These are phyloP conservation scores for Steatornis caripensis DNA, from an alignment of 2,113 vertebrate genomes.

Conservation along the genomic window DNA sequence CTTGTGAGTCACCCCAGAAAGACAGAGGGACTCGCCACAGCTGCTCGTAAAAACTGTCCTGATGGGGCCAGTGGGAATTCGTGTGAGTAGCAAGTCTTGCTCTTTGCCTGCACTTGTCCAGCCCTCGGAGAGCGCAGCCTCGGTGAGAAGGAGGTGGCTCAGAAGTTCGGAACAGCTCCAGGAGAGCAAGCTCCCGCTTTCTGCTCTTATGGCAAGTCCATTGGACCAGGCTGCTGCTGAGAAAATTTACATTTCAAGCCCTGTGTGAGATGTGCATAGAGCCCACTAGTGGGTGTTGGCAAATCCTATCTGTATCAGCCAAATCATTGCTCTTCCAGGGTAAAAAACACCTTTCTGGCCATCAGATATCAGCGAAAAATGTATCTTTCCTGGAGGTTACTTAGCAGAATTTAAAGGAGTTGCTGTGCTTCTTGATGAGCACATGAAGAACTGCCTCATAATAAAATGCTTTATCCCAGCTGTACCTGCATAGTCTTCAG, in stretches of 20 bases:
- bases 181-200: not conserved
- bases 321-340: not conserved
- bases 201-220: fast-evolving
- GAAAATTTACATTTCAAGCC: not conserved
- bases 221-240: not conserved
- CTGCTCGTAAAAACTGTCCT: fast-evolving
- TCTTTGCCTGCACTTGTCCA: not conserved
- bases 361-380: not conserved
- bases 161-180: not conserved
- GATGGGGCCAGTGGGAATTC: not conserved
- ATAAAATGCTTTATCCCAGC: not conserved
- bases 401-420: not conserved
- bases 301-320: not conserved
- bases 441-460: not conserved
- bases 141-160: fast-evolving
- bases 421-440: not conserved
- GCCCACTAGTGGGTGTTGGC: not conserved
- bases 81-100: not conserved
- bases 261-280: not conserved
- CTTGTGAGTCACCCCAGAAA: not conserved
- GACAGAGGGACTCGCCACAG: not conserved
- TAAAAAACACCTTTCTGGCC: not conserved
- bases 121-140: not conserved
- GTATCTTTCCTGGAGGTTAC: not conserved
- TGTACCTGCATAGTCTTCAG: not conserved